phyloP scores from a whole-genome alignment of 2,113 vertebrate species.

The Tachysurus fulvidraco region DNA sequence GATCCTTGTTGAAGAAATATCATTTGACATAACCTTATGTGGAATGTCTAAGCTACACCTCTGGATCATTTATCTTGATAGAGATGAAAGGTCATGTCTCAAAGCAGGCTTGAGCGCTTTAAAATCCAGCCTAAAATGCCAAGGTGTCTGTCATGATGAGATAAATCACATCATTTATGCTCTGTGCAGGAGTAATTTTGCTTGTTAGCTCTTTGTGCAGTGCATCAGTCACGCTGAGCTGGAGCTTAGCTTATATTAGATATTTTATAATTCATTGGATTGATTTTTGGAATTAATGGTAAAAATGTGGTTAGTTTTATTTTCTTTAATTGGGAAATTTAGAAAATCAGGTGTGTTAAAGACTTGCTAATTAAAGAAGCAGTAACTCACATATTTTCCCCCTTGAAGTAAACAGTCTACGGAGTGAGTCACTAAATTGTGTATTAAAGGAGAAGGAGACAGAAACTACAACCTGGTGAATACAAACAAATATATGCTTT shows the following conservation, averaged over 20 bases:
- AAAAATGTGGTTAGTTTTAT: neutral
- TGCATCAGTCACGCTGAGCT: constrained; percentile 17
- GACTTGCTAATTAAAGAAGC: neutral
- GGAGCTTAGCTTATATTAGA: neutral
- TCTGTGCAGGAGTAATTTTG: constrained; percentile 15
- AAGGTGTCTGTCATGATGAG: constrained; percentile 29
- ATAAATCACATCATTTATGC: constrained; percentile 37
- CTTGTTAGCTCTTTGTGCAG: constrained; percentile 21
- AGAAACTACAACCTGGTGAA: neutral
- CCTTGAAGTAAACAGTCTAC: too few relatives aligned
- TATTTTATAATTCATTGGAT: neutral
- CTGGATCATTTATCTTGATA: constrained; percentile 36
- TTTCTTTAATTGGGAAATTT: neutral
- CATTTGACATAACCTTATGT: constrained; percentile 29
- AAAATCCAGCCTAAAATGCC: constrained; percentile 31
- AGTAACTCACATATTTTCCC: neutral
- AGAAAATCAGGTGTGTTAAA: neutral
- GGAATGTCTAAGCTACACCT: constrained; percentile 27
- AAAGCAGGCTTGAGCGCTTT: constrained; percentile 25
- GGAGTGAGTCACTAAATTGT: neutral
- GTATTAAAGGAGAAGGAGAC: neutral
- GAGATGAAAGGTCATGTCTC: constrained; percentile 39
- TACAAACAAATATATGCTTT: neutral
- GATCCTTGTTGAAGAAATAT: constrained; percentile 4
- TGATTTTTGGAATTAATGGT: neutral